Evolutionary conservation across 2,797 vertebrate genomes (phyloP), one percentile per base, ranked within the genome.

Genomic region (Acomys russatus): DNA sequence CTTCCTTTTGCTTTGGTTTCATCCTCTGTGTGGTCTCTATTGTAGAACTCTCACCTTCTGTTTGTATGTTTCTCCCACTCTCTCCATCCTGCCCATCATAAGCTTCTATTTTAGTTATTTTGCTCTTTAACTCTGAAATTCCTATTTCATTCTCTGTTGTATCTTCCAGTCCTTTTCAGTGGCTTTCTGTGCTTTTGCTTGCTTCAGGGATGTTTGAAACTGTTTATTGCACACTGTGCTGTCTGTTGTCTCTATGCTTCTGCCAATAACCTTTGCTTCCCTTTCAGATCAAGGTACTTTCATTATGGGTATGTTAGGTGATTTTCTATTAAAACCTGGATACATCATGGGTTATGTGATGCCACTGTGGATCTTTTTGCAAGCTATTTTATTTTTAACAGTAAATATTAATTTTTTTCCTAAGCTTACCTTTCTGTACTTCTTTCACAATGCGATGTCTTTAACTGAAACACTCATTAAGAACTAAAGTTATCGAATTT

Each of bases 401-500:
- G 25, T 83, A n/a, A 78, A 83, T 71, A 77, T 68, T 14, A 38
- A 44, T 44, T 92, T 88, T 6, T 95, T 83, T 90, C 64, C 64
- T 80, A 86, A 78, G 9, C 25, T 87, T 23, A 38, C 3, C 54
- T 82, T 82, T 88, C 77, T 59, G 6, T 88, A 76, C 74, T 94
- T 90, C 76, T 38, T 83, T 86, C 10, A 79, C 6, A 71, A 71
- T 71, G 10, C 6, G 73, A 82, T 92, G 89, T 92, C 61, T 80
- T 66, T 59, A 93, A 61, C 14, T 80, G 38, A 89, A 92, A 85
- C 20, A 83, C 51, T 86, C 80, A 93, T 94, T 63, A 92, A 76
- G 28, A 83, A 76, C 90, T 38, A 89, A 74, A 93, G 18, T 59
- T 68, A 71, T 51, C 73, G 56, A 89, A 76, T 54, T 79, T 86